Base-by-base conservation (phyloP, 2,113 vertebrate genomes). In the Odobenus rosmarus region DNA sequence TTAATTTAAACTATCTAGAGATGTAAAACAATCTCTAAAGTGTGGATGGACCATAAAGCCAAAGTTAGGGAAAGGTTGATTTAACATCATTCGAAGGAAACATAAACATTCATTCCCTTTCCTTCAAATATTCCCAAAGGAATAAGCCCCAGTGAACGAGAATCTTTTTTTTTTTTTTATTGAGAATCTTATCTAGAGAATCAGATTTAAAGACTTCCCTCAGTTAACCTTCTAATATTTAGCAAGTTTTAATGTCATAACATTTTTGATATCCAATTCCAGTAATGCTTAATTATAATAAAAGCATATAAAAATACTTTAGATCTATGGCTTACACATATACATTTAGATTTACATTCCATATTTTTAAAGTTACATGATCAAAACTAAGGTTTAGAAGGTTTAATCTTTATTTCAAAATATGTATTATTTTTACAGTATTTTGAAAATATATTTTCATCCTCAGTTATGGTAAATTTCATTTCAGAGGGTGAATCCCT, bases 401-500 rank as follows among this genome's bases (percentile, higher is more conserved):
- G 16, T 12, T 95, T 92, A 57, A 76, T 79, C 4, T 91, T 90
- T 74, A 90, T 79, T 95, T 96, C 31, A 95, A 93, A 81, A 39
- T 6, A 79, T 31, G 1, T 19, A 87, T 62, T 92, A 81, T 72
- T 59, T 88, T 77, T 49, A 28, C 55, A 15, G 16, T 83, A 67
- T 26, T 71, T 88, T 46, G 90, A 93, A 93, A 89, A 83, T 53
- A 33, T 28, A 57, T 61, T 95, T 92, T 76, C 33, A 76, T n/a
- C 4, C 12, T 92, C 28, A 74, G 21, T 62, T 84, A 85, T 28
- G 36, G 36, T 77, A 86, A 36, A 57, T 93, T 95, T 94, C 55
- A 69, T 79, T 67, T 92, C 72, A 92, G 9, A 71, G 18, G 18
- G 51, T 53, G 9, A 72, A 55, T n/a, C 1, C 61, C 16, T 69